phyloP scores from a whole-genome alignment of 92 coral and sea anemone species.

The Plumapathes pennacea region DNA sequence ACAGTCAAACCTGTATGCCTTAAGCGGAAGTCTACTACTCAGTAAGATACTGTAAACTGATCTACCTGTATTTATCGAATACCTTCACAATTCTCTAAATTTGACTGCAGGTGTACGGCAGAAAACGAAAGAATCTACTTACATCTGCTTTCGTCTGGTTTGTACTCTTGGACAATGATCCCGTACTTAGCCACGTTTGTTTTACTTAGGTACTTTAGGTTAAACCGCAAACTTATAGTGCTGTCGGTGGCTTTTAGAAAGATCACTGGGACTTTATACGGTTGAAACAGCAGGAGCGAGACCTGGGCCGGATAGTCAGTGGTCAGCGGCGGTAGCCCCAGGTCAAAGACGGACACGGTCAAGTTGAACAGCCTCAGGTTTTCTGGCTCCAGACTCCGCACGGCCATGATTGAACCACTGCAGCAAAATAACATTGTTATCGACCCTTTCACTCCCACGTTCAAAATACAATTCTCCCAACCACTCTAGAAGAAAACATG shows the following conservation, averaged over 20 bases:
- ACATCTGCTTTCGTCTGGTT: constrained; percentile 46
- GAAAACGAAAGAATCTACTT: no score
- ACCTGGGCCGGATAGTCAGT: constrained; percentile 54
- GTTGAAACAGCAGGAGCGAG: constrained; percentile 58
- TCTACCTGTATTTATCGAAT: no score
- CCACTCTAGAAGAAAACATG: no score
- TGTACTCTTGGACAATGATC: constrained; percentile 67
- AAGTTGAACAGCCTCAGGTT: constrained; percentile 64
- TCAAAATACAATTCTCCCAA: no score
- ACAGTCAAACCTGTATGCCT: no score
- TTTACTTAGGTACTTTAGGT: constrained; percentile 56
- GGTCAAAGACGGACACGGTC: constrained; percentile 67
- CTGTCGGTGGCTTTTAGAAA: constrained; percentile 48
- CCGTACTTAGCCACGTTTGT: constrained; percentile 72
- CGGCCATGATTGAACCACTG: no score
- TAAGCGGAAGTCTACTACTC: no score
- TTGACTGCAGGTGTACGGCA: no score
- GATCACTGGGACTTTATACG: constrained; percentile 47
- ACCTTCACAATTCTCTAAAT: no score
- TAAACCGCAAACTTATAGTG: constrained; percentile 63
- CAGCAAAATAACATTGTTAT: no score
- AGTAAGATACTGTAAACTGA: no score
- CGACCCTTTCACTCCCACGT: no score
- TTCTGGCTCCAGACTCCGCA: constrained; percentile 40
- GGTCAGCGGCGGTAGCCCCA: constrained; percentile 61